Conservation (phyloP, 2,113 vertebrate species). For the Halcyon malimbica region DNA sequence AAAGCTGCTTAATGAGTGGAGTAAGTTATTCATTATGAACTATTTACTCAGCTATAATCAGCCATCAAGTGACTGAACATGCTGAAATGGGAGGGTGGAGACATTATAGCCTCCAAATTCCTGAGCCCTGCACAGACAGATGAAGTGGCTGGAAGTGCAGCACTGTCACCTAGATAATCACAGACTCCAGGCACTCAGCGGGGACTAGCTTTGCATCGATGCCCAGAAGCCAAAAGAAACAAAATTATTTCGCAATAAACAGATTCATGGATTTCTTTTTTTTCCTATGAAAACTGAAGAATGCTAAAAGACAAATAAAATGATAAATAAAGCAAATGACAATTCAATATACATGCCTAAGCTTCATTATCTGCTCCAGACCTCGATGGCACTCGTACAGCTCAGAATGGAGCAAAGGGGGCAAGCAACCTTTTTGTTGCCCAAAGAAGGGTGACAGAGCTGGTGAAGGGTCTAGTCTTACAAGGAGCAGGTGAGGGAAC, state of each 20-base stretch:
- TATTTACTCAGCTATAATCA: slow-evolving; percentile 33
- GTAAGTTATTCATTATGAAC: slow-evolving; percentile 20
- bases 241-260: slow-evolving; percentile 10
- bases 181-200: not conserved
- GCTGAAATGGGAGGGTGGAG: slow-evolving; percentile 29
- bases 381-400: not conserved
- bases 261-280: slow-evolving; percentile 29
- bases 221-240: slow-evolving; percentile 54
- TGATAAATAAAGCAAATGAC: slow-evolving; percentile 14
- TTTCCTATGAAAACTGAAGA: not conserved
- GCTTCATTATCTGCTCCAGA: not conserved
- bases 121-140: not conserved
- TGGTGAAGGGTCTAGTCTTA: no score
- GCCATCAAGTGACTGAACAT: not conserved
- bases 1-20: slow-evolving; percentile 12
- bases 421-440: no score
- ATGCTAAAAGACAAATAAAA: not conserved
- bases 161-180: slow-evolving; percentile 38
- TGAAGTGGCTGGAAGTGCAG: slow-evolving; percentile 35
- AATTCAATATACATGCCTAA: not conserved
- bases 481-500: no score
- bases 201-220: slow-evolving; percentile 14
- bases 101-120: not conserved
- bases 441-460: no score
- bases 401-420: not conserved